Conservation (phyloP, 2,888 invertebrate genomes). For the Meandrusa payeni region DNA sequence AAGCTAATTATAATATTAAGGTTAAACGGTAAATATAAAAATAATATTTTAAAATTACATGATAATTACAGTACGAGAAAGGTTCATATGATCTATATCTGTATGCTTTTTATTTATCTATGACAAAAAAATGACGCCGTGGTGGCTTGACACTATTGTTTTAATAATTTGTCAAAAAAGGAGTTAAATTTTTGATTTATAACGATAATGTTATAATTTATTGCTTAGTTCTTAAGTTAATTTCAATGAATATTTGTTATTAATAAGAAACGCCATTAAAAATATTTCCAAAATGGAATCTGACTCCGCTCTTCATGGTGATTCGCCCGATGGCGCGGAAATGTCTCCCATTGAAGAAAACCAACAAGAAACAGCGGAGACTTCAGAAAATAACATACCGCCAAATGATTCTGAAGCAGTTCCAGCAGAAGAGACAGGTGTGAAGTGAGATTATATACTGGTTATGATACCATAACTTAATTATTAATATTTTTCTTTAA, state of each 20-base stretch:
- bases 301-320: slow-evolving; percentile 60
- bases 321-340: slow-evolving; percentile 75
- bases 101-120: slow-evolving; percentile 6
- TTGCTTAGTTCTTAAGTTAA: slow-evolving; percentile 34
- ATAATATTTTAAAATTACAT: no score
- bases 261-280: slow-evolving; percentile 30
- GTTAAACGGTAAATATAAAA: no score
- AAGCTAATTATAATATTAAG: no score
- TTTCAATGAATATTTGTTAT: slow-evolving; percentile 53
- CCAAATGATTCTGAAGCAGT: slow-evolving; percentile 54
- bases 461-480: not conserved
- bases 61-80: no score
- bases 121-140: slow-evolving; percentile 27
- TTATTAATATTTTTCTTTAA: not conserved
- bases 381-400: slow-evolving; percentile 59
- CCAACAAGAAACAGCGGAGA: slow-evolving; percentile 56
- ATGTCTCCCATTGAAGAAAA: slow-evolving; percentile 65
- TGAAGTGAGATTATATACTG: slow-evolving; percentile 18
- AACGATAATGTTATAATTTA: slow-evolving; percentile 44
- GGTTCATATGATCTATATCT: not conserved
- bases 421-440: slow-evolving; percentile 55
- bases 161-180: slow-evolving; percentile 49
- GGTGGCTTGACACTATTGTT: slow-evolving; percentile 31
- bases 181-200: slow-evolving; percentile 38
- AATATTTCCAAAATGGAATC: slow-evolving; percentile 57